Evolutionary conservation across 2,888 invertebrate genomes (phyloP).

Genomic region (Piscicola geometra): DNA sequence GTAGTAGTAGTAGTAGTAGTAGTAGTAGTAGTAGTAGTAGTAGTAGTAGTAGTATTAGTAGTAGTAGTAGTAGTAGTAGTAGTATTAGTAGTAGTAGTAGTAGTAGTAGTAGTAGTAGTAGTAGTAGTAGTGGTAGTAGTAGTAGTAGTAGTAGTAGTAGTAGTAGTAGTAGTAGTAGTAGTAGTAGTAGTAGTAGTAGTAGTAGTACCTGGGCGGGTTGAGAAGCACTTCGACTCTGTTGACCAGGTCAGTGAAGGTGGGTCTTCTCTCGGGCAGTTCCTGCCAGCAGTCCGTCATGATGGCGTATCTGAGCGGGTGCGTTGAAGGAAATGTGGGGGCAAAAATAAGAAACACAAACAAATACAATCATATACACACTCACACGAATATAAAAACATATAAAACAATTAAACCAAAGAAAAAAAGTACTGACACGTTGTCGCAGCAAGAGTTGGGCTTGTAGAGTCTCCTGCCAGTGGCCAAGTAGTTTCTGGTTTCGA

Average conservation of each 20-base stretch:
- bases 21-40: not conserved
- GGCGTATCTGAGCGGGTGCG: no score
- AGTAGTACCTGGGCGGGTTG: constrained; percentile 37
- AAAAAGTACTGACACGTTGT: constrained; percentile 43
- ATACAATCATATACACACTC: not conserved
- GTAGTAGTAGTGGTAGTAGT: constrained; percentile 30
- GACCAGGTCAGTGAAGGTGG: constrained; percentile 44
- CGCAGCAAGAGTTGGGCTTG: constrained; percentile 58
- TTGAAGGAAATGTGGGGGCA: no score
- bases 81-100: no score
- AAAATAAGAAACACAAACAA: no score
- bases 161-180: constrained; percentile 30
- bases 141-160: constrained; percentile 32
- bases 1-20: no score
- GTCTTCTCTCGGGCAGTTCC: constrained; percentile 39
- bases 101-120: constrained; percentile 8
- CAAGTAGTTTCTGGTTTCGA: constrained; percentile 57
- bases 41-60: no score
- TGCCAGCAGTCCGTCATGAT: constrained; percentile 44
- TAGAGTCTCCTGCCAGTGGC: constrained; percentile 57
- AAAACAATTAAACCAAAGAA: no score
- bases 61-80: no score
- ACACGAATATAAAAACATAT: no score
- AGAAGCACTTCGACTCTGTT: constrained; percentile 43
- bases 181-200: constrained; percentile 26